A percentile compares a stretch with the other conserved stretches of the same genome.
phyloP scores from a whole-genome alignment of 2,888 invertebrate genomes.

The Epinotia demarniana region DNA sequence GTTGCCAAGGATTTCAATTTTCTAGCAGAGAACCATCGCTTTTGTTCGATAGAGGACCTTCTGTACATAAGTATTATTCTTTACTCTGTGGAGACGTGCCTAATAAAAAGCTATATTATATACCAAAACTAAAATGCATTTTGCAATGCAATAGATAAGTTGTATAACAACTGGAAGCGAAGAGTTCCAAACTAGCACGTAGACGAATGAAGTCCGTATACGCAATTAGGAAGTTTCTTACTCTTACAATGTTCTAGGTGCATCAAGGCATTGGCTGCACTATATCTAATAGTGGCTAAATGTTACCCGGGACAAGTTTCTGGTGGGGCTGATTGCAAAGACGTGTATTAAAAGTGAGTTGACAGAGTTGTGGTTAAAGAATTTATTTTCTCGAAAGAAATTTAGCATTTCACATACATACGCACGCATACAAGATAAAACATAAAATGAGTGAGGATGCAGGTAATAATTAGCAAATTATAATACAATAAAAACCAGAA shows the following conservation, averaged over 20 bases:
- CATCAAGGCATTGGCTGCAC: constrained; percentile 16
- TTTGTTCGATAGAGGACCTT: no score
- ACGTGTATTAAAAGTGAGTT: not conserved
- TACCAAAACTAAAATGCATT: constrained; percentile 7
- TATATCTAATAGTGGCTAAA: constrained; percentile 26
- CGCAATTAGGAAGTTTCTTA: constrained; percentile 53
- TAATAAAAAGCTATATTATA: not conserved
- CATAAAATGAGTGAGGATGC: no score
- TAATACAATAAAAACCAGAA: no score
- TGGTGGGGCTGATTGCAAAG: not conserved
- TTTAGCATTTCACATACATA: no score
- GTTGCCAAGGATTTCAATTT: no score
- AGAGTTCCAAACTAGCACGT: constrained; percentile 47
- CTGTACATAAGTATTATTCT: not conserved
- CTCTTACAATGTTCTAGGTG: constrained; percentile 42
- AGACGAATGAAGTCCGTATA: constrained; percentile 46
- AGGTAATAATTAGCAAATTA: no score
- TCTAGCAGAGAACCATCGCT: no score
- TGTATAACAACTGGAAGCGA: constrained; percentile 34
- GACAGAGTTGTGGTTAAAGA: no score
- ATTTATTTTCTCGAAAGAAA: no score
- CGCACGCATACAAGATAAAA: no score
- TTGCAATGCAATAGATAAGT: constrained; percentile 15
- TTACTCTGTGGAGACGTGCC: not conserved
- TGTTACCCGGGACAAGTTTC: constrained; percentile 20